Evolutionary conservation across 2,888 invertebrate species (phyloP).

Genomic region (Drosophila mayaguana): DNA sequence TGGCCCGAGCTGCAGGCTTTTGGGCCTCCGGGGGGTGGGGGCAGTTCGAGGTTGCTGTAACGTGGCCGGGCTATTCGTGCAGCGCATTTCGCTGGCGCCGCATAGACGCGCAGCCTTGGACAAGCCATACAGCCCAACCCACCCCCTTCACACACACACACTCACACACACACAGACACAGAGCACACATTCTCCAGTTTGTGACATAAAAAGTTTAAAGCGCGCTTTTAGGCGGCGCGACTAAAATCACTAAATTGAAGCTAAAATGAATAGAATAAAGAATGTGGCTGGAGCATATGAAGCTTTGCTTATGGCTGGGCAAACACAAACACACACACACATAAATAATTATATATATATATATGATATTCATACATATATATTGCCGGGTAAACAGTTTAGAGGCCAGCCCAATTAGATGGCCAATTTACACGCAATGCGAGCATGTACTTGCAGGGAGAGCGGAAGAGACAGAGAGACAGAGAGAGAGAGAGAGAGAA

Average conservation of each 20-base stretch:
- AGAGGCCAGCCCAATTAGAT: constrained; percentile 42
- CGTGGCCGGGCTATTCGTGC: constrained; percentile 67
- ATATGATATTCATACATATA: constrained; percentile 9
- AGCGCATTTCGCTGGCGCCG: constrained; percentile 76
- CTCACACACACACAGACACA: constrained; percentile 1
- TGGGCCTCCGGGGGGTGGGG: background rate
- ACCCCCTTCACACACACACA: background rate
- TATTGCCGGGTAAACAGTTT: constrained; percentile 33
- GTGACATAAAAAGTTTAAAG: constrained; percentile 54
- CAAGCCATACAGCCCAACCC: constrained; percentile 2
- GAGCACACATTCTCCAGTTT: background rate
- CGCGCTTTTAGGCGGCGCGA: constrained; percentile 50
- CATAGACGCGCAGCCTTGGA: constrained; percentile 74
- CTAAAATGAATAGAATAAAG: constrained; percentile 5
- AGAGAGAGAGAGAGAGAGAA: background rate
- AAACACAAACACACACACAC: background rate
- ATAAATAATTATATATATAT: constrained; percentile 9
- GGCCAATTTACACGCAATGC: constrained; percentile 52
- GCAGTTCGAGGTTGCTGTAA: constrained; percentile 49
- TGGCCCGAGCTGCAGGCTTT: background rate
- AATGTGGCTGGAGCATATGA: constrained; percentile 9
- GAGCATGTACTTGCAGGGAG: constrained; percentile 9
- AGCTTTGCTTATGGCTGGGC: background rate
- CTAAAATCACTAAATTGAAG: constrained; percentile 12
- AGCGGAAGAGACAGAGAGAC: too few species aligned